Percentiles rank a stretch among this genome's conserved stretches.
These are phyloP conservation scores for Tuberolachnus salignus DNA, from an alignment of 2,888 invertebrate species.

Conservation along the genomic window DNA sequence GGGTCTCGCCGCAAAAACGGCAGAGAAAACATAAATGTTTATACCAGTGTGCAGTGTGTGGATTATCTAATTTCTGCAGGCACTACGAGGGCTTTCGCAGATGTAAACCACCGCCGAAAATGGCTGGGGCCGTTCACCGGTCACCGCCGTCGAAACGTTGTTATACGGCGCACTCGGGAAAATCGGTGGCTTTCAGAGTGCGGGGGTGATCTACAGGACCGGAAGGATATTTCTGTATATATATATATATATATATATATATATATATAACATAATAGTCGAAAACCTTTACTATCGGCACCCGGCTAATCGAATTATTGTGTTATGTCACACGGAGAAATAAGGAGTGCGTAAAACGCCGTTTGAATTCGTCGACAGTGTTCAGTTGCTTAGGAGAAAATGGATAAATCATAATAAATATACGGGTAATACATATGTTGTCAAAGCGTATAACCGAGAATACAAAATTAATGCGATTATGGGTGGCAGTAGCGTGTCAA, in stretches of 20 bases:
- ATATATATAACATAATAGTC: neutral
- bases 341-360: conserved; percentile 1
- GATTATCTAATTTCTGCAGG: conserved; percentile 39
- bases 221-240: conserved; percentile 21
- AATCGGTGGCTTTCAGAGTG: conserved; percentile 29
- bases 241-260: too few relatives aligned
- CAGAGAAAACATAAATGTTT: conserved; percentile 41
- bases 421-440: too few relatives aligned
- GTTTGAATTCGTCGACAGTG: conserved; percentile 22
- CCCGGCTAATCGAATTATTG: conserved; percentile 40
- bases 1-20: conserved; percentile 12
- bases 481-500: too few relatives aligned
- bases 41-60: conserved; percentile 17
- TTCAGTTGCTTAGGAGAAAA: neutral
- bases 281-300: conserved; percentile 12
- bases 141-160: conserved; percentile 19
- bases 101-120: conserved; percentile 18
- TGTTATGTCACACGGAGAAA: conserved; percentile 36
- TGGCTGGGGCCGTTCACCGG: neutral
- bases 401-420: too few relatives aligned
- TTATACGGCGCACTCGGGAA: conserved; percentile 21
- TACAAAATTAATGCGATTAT: conserved; percentile 12
- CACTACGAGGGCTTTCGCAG: conserved; percentile 16
- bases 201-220: conserved; percentile 15
- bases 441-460: neutral